Evolutionary conservation across 2,888 invertebrate genomes (phyloP).

Genomic region (Serrognathus titanus): DNA sequence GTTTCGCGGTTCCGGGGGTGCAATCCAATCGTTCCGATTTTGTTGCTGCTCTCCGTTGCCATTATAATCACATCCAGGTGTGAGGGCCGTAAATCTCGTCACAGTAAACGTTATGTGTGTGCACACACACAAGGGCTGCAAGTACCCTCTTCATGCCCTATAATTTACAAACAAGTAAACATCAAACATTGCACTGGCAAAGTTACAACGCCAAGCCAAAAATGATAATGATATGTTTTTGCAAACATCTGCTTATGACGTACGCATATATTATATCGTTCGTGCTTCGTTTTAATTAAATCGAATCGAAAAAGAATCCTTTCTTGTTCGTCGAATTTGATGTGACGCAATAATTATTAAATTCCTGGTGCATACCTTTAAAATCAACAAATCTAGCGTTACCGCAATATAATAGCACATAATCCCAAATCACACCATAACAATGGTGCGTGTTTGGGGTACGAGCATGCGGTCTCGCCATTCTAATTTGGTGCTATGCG

Average conservation of each 20-base stretch:
- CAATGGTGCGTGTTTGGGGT: slow-evolving; percentile 24
- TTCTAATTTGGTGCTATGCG: slow-evolving; percentile 24
- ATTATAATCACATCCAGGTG: background rate
- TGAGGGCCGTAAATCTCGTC: background rate
- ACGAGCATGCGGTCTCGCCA: slow-evolving; percentile 21
- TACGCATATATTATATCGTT: background rate
- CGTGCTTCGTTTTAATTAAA: too few relatives aligned
- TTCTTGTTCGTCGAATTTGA: background rate
- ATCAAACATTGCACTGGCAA: slow-evolving; percentile 21
- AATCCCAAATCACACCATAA: slow-evolving; percentile 26
- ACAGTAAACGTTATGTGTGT: slow-evolving; percentile 1
- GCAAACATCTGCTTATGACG: slow-evolving; percentile 11
- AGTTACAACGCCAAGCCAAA: slow-evolving; percentile 20
- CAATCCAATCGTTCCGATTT: too few relatives aligned
- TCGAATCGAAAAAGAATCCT: too few relatives aligned
- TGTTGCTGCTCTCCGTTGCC: too few relatives aligned
- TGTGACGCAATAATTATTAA: slow-evolving; percentile 21
- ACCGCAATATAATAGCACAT: slow-evolving; percentile 24
- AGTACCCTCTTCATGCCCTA: slow-evolving; percentile 1
- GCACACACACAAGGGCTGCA: slow-evolving; percentile 3
- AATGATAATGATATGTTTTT: slow-evolving; percentile 24
- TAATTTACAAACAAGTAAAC: slow-evolving; percentile 9
- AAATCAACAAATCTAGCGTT: slow-evolving; percentile 23
- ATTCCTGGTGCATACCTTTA: slow-evolving; percentile 25
- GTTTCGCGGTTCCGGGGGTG: too few relatives aligned